A percentile compares a stretch with the other conserved stretches of the same genome.
phyloP scores from a whole-genome alignment of 2,888 invertebrate genomes.

The Aphodius granarius region DNA sequence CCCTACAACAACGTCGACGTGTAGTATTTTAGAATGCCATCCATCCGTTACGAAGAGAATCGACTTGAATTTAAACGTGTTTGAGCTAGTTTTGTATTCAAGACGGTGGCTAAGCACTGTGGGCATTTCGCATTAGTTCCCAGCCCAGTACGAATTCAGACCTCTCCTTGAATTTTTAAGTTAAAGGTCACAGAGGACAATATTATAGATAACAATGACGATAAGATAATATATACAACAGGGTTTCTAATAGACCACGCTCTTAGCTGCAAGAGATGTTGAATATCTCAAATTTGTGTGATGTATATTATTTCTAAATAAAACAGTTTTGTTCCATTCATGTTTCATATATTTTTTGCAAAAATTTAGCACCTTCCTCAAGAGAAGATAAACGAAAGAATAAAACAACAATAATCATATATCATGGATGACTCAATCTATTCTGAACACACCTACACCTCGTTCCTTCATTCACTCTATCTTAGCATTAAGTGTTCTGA shows the following conservation, averaged over 20 bases:
- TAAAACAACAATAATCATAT: not conserved
- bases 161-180: not conserved
- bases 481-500: not conserved
- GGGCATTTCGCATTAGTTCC: not conserved
- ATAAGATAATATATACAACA: too few relatives aligned
- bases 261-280: too few relatives aligned
- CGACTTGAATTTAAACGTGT: not conserved
- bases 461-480: not conserved
- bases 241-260: too few relatives aligned
- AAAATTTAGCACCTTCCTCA: not conserved
- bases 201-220: not conserved
- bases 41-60: not conserved
- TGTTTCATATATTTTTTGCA: too few relatives aligned
- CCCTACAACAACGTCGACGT: not conserved
- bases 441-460: not conserved
- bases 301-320: too few relatives aligned
- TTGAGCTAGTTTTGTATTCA: not conserved
- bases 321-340: too few relatives aligned
- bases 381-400: not conserved
- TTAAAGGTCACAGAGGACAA: not conserved
- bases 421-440: not conserved
- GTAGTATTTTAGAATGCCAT: not conserved
- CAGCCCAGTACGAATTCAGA: not conserved
- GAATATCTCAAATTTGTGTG: too few relatives aligned
- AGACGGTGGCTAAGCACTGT: not conserved